Evolutionary conservation across 2,113 vertebrate genomes (phyloP).

Genomic region (Corythoichthys intestinalis): DNA sequence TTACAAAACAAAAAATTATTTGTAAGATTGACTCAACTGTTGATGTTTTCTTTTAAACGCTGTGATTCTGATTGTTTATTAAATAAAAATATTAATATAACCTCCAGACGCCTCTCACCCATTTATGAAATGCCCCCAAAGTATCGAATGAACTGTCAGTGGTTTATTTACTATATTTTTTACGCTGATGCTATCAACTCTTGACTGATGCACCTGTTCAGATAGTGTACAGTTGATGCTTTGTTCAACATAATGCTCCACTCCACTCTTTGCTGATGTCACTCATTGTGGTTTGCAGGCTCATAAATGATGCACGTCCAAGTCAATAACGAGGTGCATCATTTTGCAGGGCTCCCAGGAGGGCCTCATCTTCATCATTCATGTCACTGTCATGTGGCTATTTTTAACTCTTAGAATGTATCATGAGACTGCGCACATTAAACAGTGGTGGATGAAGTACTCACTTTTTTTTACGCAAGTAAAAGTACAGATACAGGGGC

Average conservation of each 20-base stretch:
- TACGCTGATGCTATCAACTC: constrained; percentile 1
- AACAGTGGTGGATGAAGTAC: not conserved
- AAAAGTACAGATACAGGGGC: not conserved
- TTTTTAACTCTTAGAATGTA: not conserved
- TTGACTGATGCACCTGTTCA: constrained; percentile 1
- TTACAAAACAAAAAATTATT: not conserved
- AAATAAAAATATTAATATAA: not conserved
- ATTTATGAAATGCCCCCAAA: too few species aligned
- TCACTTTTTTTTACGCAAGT: not conserved
- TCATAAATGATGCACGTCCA: constrained; percentile 12
- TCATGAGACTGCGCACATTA: not conserved
- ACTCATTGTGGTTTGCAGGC: constrained; percentile 27
- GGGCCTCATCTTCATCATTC: not conserved
- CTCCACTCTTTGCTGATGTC: constrained; percentile 14
- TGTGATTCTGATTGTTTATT: too few species aligned
- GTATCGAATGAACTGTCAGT: too few species aligned
- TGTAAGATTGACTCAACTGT: too few species aligned
- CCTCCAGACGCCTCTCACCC: too few species aligned
- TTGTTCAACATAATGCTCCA: constrained; percentile 12
- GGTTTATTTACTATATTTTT: not conserved
- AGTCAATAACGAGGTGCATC: constrained; percentile 24
- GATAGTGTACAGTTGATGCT: constrained; percentile 13
- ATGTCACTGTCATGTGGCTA: not conserved
- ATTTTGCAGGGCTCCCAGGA: constrained; percentile 18
- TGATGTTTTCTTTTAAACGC: too few species aligned